A percentile compares a stretch with the other conserved stretches of the same genome.
Conservation (phyloP, 2,888 invertebrate genomes). For the Idaea dimidiata region DNA sequence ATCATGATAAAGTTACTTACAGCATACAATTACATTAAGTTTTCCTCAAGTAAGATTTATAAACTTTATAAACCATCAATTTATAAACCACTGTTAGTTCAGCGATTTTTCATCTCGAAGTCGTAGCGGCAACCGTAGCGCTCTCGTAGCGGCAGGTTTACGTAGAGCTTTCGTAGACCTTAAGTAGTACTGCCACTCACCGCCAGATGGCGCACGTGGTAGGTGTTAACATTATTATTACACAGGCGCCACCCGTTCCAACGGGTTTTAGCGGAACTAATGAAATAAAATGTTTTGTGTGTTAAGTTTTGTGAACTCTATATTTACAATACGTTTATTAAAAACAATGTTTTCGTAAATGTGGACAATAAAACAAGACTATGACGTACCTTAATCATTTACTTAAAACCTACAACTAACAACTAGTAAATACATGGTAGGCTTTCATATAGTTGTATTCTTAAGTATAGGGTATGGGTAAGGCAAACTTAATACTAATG, state of each 20-base stretch:
- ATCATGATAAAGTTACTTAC: not conserved
- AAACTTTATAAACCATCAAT: no score
- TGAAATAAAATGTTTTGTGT: not conserved
- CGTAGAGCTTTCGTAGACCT: slow-evolving; percentile 22
- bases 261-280: slow-evolving; percentile 15
- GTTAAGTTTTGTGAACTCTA: not conserved
- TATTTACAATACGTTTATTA: not conserved
- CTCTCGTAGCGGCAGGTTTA: slow-evolving; percentile 16
- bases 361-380: not conserved
- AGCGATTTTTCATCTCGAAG: not conserved
- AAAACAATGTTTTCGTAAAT: not conserved
- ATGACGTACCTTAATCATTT: no score
- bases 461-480: no score
- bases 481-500: no score
- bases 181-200: slow-evolving; percentile 29
- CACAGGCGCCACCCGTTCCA: slow-evolving; percentile 15
- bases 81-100: no score
- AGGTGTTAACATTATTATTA: not conserved
- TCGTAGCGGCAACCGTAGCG: slow-evolving; percentile 14
- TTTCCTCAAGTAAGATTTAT: not conserved
- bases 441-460: no score
- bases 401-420: no score
- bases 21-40: not conserved
- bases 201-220: slow-evolving; percentile 32
- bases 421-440: no score